Base-by-base conservation (phyloP, 23 tunicate species). In the Halocynthia aurantium region DNA sequence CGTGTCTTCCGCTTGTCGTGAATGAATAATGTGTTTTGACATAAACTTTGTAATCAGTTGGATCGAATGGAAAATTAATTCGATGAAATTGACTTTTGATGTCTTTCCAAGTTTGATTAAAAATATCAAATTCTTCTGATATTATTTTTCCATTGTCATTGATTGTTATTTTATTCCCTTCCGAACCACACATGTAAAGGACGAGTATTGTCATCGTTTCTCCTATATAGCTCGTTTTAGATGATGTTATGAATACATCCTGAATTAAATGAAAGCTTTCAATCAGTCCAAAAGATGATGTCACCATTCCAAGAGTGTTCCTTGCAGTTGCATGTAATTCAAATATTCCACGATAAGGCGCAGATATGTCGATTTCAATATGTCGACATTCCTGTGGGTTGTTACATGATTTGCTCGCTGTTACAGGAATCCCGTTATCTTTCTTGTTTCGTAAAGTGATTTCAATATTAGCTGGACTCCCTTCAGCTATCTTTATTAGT, bases 381-480 rank as follows among this genome's bases (percentile, higher is more conserved):
- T 65, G 49, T 49, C 19, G n/a, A 65, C 70, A 65, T 65, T 65
- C 18, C 31, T 65, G 70, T 10, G 19, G 70, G 31, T 65, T 15
- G 70, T 49, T 65, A 2, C 70, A 65, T 20, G 31, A 65, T 65
- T 6, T 49, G 6, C 10, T 65, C 70, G 18, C 2, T 9, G 70
- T 65, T 15, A 49, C 70, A 9, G 31, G 6, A 65, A 5, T 65
- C 31, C 70, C 31, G 70, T 65, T 65, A 65, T 65, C 70, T 65
- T 65, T 6, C 31, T 65, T 6, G 6, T 65, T 65, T 65, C 70
- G 22, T 65, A 65, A 8, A 65, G 9, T 65, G 31, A 49, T 15
- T 65, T 15, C 70, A 65, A 65, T 65, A 15, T 5, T 5, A 9
- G 70, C 70, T 20, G 70, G 70, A 6, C 70, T 65, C 70, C 70